Base-by-base conservation (phyloP, 2,113 vertebrate genomes). In the Rhinoderma darwinii region DNA sequence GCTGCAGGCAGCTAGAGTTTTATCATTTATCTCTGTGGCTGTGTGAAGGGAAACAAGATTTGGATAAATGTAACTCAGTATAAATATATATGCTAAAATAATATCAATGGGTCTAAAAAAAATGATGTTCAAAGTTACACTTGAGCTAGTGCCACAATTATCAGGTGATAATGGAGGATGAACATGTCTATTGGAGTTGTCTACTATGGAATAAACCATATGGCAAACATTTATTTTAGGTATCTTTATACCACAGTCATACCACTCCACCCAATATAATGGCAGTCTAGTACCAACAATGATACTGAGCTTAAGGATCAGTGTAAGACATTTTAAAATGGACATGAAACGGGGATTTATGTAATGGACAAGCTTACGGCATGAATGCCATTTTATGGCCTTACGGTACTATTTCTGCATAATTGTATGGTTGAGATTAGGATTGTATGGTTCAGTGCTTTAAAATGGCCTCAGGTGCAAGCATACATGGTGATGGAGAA, bases 371-470 rank as follows among this genome's bases (percentile, higher is more conserved):
- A 61, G n/a, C 22, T 61, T n/a, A 27, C 56, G 27, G 56, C 22
- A 61, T 61, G 25, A 61, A 61, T 27, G 25, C 56, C 25, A 11
- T 61, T 54, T 61, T 61, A 61, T 61, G n/a, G 56, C 25, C n/a
- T 61, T 7, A 61, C 8, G 8, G n/a, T 27, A 11, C 56, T 12
- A n/a, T 61, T n/a, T 61, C 11, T 61, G 56, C 56, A 61, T 61
- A 61, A 61, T 61, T 61, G 56, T 61, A n/a, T 61, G 56, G 56
- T 61, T 61, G n/a, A 61, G 56, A 61, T 61, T 61, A 8, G 56
- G 56, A n/a, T 27, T 61, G 25, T 27, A 61, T 61, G 22, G 25
- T 61, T n/a, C 56, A 61, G 22, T 27, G 56, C 56, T n/a, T 61
- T n/a, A 61, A 61, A 61, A 61, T 61, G 56, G 25, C 56, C 9